phyloP scores from a whole-genome alignment of 2,888 invertebrate genomes.

The Thyatira batis region DNA sequence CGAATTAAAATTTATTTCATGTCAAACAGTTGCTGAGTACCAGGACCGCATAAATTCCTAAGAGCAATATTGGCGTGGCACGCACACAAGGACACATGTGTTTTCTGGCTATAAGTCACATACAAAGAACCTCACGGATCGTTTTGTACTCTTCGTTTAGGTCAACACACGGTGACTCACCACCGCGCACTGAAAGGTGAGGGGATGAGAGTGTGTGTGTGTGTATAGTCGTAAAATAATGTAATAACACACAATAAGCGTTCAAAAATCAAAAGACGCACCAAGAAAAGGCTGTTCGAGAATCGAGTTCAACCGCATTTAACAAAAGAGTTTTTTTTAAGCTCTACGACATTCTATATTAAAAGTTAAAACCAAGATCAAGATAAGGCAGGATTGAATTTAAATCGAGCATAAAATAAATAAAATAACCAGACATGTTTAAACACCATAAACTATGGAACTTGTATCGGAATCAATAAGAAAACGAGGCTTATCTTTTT shows the following conservation, averaged over 20 bases:
- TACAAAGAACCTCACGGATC: not conserved
- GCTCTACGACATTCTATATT: not conserved
- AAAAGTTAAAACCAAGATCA: not conserved
- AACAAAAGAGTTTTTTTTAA: not conserved
- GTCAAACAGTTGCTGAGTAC: slow-evolving; percentile 18
- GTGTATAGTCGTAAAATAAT: slow-evolving; percentile 9
- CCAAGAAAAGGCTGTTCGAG: not conserved
- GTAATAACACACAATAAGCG: slow-evolving; percentile 5
- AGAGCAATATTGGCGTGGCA: slow-evolving; percentile 2
- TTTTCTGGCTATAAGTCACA: slow-evolving; percentile 1
- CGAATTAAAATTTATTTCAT: not conserved
- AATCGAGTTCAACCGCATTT: not conserved
- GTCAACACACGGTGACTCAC: slow-evolving; percentile 70
- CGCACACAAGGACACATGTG: slow-evolving; percentile 6
- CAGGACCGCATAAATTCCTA: slow-evolving; percentile 20
- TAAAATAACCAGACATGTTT: not conserved
- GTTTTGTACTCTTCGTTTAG: slow-evolving; percentile 23
- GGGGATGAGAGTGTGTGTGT: slow-evolving; percentile 22
- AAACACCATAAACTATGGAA: not conserved
- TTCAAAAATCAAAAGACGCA: not conserved
- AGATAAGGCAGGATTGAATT: not conserved
- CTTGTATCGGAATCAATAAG: not conserved
- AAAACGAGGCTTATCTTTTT: not conserved
- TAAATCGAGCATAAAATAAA: not conserved
- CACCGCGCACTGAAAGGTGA: slow-evolving; percentile 44